These are phyloP conservation scores for Nibea coibor DNA, from an alignment of 2,113 vertebrate species.

Conservation along the genomic window DNA sequence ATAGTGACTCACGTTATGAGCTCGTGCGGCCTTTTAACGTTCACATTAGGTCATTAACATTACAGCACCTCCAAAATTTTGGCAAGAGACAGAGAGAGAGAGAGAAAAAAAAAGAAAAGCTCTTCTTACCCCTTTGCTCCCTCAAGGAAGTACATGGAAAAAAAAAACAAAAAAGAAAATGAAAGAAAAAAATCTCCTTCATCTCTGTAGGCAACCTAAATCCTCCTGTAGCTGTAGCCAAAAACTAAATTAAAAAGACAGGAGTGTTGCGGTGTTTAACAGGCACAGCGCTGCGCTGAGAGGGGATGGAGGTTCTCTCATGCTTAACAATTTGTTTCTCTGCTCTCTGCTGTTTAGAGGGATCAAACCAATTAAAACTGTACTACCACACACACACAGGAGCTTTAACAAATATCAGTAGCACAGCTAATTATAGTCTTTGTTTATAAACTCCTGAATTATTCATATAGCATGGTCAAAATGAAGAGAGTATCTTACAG, in stretches of 20 bases:
- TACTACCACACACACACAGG: background rate
- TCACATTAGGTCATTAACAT: conserved; percentile 49
- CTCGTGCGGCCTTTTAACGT: conserved; percentile 19
- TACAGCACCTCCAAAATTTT: conserved; percentile 36
- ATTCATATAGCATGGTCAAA: background rate
- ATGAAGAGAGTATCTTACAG: background rate
- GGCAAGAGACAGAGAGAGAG: background rate
- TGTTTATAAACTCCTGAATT: background rate
- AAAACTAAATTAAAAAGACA: conserved; percentile 69
- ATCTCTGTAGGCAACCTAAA: conserved; percentile 75
- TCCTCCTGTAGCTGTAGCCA: conserved; percentile 62
- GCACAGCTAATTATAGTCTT: background rate
- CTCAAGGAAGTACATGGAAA: conserved; percentile 38
- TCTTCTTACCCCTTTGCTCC: conserved; percentile 55
- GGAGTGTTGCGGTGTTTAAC: conserved; percentile 48
- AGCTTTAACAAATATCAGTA: background rate
- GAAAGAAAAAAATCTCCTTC: conserved; percentile 59
- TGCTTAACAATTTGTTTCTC: conserved; percentile 45
- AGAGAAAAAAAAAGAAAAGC: conserved; percentile 6
- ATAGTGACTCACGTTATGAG: conserved; percentile 26
- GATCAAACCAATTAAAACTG: conserved; percentile 50
- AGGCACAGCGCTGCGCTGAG: conserved; percentile 24
- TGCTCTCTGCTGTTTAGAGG: conserved; percentile 31
- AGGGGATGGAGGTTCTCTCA: conserved; percentile 28
- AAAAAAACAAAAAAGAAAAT: conserved; percentile 45